A percentile compares a stretch with the other conserved stretches of the same genome.
These are phyloP conservation scores for Tamias sibiricus DNA, from an alignment of 2,113 vertebrate genomes.

Conservation along the genomic window DNA sequence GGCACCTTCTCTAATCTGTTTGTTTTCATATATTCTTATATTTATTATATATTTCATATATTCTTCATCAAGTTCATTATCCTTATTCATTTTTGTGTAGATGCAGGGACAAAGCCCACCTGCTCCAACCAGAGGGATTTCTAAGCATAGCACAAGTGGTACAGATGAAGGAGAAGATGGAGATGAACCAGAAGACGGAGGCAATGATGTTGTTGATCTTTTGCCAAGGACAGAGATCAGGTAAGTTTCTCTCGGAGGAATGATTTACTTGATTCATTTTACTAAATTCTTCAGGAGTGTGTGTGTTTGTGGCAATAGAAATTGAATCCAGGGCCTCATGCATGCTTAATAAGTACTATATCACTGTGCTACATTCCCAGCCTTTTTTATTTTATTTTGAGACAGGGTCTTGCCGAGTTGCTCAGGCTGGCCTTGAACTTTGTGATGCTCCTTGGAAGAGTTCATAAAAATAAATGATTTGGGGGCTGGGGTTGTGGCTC, in stretches of 20 bases:
- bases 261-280: conserved; percentile 21
- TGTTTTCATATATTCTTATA: too few species aligned
- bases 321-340: too few species aligned
- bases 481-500: too few species aligned
- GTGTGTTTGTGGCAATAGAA: too few species aligned
- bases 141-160: conserved; percentile 84
- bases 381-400: neutral
- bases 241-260: conserved; percentile 82
- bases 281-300: neutral
- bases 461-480: too few species aligned
- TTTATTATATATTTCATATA: too few species aligned
- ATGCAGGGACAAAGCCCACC: conserved; percentile 96
- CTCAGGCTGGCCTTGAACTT: too few species aligned
- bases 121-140: conserved; percentile 89
- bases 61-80: conserved; percentile 18
- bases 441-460: too few species aligned
- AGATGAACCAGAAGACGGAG: conserved; percentile 90
- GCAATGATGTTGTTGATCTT: conserved; percentile 94
- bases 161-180: conserved; percentile 91
- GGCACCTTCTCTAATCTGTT: neutral
- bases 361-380: too few species aligned
- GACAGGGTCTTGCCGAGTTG: too few species aligned
- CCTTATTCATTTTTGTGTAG: conserved; percentile 82
- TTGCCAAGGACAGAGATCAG: conserved; percentile 95
- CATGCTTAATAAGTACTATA: too few species aligned